These are phyloP conservation scores for Drosophila burlai DNA, from an alignment of 1,140 invertebrate species.

Conservation along the genomic window DNA sequence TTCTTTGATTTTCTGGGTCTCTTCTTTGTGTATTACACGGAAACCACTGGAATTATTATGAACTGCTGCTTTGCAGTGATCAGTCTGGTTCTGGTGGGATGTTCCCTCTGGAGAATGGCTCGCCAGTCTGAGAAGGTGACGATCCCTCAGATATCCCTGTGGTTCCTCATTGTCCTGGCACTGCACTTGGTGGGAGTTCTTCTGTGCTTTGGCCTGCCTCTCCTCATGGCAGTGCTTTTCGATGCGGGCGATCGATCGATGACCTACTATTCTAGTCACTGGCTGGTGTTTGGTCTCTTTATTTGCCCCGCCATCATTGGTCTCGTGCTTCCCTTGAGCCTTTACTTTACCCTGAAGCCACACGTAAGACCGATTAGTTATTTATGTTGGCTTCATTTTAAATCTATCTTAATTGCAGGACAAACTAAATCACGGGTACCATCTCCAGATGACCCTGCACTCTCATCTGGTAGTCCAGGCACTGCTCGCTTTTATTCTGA, in stretches of 20 bases:
- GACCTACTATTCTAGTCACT: slow-evolving; percentile 89
- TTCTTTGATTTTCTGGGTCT: slow-evolving; percentile 93
- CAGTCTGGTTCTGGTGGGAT: slow-evolving; percentile 88
- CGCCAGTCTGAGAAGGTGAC: slow-evolving; percentile 24
- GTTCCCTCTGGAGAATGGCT: slow-evolving; percentile 65
- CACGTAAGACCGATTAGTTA: slow-evolving; percentile 86
- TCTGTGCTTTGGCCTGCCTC: slow-evolving; percentile 85
- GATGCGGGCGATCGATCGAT: slow-evolving; percentile 86
- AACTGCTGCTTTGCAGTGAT: slow-evolving; percentile 87
- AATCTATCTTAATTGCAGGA: slow-evolving; percentile 16
- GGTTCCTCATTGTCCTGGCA: slow-evolving; percentile 49
- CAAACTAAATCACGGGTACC: slow-evolving; percentile 43
- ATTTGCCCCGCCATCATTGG: slow-evolving; percentile 86
- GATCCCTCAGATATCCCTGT: slow-evolving; percentile 19
- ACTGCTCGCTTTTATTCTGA: slow-evolving; percentile 42
- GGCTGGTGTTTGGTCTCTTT: slow-evolving; percentile 87
- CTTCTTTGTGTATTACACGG: slow-evolving; percentile 88
- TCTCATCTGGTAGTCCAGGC: slow-evolving; percentile 53
- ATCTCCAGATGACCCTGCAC: slow-evolving; percentile 63
- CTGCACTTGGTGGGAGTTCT: slow-evolving; percentile 52
- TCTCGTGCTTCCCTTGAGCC: slow-evolving; percentile 45
- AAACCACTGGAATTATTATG: slow-evolving; percentile 86
- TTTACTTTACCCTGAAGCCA: slow-evolving; percentile 62
- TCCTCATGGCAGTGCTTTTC: slow-evolving; percentile 85
- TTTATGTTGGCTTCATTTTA: neutral